Evolutionary conservation across 2,113 vertebrate species (phyloP), one percentile per base, ranked within the genome.

Genomic region (Mormoops blainvillei): DNA sequence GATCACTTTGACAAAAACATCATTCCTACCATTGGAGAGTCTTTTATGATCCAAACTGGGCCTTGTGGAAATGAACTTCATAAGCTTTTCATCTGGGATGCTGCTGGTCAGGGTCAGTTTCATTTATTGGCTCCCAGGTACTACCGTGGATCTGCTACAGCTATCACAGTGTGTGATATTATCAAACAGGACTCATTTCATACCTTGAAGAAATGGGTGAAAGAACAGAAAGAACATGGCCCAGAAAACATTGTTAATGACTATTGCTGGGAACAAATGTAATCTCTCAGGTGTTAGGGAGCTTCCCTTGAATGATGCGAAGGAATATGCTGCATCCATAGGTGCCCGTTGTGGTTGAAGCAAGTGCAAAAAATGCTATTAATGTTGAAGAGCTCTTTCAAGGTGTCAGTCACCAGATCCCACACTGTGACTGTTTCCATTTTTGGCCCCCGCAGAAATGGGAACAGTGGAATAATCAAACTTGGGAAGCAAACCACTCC

Each of bases 101-200:
- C 24, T 61, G 24, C 58, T 28, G 58, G 24, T 28, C 24, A 61
- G 24, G 58, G 28, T 24, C 98, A 99, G 99, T 99, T 99, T 96
- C 99, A 99, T 94, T 99, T 99, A 0, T 97, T 99, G 99, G 99
- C 99, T 76, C 99, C 99, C 5, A 99, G 99, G 99, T 99, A 99
- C 98, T 99, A 99, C 94, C 97, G 99, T 96, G 99, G 99, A 19
- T 99, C 99, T 2, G 99, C 99, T 20, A 99, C 99, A 41, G 99
- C 99, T 0, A 99, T 99, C 95, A 99, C 99, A 71, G 99, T 99
- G 89, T 99, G 99, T 91, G 99, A 99, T 97, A 99, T 99, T 94
- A 99, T 99, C 77, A 99, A 99, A 91, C 99, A 99, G 99, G 99
- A 99, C 98, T 99, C 99, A 8, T 99, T 99, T 98, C 99, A 99